Evolutionary conservation across 1,140 invertebrate genomes (phyloP), one percentile per base, ranked within the genome.

Genomic region (Bombus sibiricus): DNA sequence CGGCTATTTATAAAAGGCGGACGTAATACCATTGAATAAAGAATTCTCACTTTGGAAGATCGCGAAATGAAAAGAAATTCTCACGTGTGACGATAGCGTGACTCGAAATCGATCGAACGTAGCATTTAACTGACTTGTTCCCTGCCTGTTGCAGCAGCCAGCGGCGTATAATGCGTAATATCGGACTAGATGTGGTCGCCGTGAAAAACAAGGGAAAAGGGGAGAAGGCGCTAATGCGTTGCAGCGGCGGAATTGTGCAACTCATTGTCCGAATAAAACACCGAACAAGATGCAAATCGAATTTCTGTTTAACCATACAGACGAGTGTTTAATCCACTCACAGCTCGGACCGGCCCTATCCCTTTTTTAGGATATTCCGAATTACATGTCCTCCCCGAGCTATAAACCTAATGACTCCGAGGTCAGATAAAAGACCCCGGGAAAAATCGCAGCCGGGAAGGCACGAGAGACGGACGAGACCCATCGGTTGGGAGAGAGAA

Each of bases 251-350:
- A 77, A 84, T 89, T 83, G 78, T 81, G 86, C 83, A 87, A 90
- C 78, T 90, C 85, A 90, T 90, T 90, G 89, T 87, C 78, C 78
- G 69, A 76, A 64, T 79, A 66, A 64, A 59, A 74, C 66, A n/a
- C 66, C 43, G 47, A 77, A 37, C 77, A n/a, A 78, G n/a, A 84
- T 69, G 64, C 18, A 41, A 79, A 80, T 41, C 76, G 47, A 32
- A 71, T 71, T 72, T 64, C 66, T 71, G 76, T 72, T 84, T 59
- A 37, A 71, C 32, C 37, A 28, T 53, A 18, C 22, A 76, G 18
- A 71, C 62, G 28, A 18, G 43, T 25, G 85, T 75, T 69, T 43
- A 43, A 78, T 78, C 57, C 59, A 66, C 3, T 57, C 41, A 39
- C 53, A 5, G 13, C 43, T 15, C 43, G 43, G 13, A 47, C 43